These are phyloP conservation scores for Bimastos eiseni DNA, from an alignment of 2,888 invertebrate species.

Conservation along the genomic window DNA sequence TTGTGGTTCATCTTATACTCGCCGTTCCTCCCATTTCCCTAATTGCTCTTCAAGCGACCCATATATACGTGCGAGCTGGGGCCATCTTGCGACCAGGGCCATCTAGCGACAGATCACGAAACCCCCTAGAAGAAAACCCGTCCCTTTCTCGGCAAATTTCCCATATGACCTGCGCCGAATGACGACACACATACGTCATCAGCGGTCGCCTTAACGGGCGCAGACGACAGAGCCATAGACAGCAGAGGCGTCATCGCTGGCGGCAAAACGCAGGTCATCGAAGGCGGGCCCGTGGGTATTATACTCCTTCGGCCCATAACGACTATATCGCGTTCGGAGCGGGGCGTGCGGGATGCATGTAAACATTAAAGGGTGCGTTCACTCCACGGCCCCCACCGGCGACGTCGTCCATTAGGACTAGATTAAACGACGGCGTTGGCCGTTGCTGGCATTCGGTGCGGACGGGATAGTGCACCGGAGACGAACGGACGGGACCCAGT, in stretches of 20 bases:
- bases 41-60: not conserved
- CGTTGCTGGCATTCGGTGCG: not conserved
- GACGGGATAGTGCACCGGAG: not conserved
- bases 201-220: not conserved
- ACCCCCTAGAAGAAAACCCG: not conserved
- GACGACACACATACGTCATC: not conserved
- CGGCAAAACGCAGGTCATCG: not conserved
- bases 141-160: not conserved
- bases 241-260: not conserved
- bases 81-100: not conserved
- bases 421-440: not conserved
- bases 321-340: not conserved
- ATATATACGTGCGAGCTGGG: no score
- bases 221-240: not conserved
- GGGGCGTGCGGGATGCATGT: not conserved
- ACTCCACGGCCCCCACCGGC: not conserved
- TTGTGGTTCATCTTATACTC: no score
- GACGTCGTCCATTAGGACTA: not conserved
- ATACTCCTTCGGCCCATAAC: not conserved
- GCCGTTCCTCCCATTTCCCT: not conserved
- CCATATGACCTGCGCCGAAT: not conserved
- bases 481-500: not conserved
- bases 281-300: not conserved
- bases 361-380: not conserved
- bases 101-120: not conserved